A percentile compares a stretch with the other conserved stretches of the same genome.
Conservation (phyloP, 2,888 invertebrate genomes). For the Lydus trimaculatus region DNA sequence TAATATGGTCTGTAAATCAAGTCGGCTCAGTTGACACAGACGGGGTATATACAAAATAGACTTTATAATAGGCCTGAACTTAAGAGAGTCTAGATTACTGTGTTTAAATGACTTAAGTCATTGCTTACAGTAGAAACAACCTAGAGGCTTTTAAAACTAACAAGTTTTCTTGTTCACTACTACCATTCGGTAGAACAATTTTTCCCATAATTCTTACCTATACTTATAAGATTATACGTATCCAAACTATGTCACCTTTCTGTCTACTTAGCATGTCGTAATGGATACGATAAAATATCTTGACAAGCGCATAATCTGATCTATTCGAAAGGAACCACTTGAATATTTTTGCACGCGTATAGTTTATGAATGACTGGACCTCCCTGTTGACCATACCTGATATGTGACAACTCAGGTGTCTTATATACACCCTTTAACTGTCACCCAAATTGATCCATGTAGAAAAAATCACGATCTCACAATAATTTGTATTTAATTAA, state of each 20-base stretch:
- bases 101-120: no score
- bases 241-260: neutral
- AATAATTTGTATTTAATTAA: neutral
- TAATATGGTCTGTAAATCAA: no score
- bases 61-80: no score
- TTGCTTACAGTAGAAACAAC: no score
- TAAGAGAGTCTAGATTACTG: no score
- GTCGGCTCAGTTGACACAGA: no score
- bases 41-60: no score
- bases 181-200: neutral
- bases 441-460: neutral
- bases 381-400: neutral
- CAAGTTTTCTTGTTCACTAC: no score
- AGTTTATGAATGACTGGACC: neutral
- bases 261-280: neutral
- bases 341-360: constrained; percentile 22
- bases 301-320: constrained; percentile 18
- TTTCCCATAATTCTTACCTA: neutral
- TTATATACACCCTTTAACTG: neutral
- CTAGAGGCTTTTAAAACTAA: no score
- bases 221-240: neutral
- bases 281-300: constrained; percentile 3
- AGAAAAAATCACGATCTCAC: neutral
- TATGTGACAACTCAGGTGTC: neutral
- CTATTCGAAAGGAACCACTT: constrained; percentile 11